phyloP scores from a whole-genome alignment of 2,113 vertebrate species.

The Corydoras maculifer region DNA sequence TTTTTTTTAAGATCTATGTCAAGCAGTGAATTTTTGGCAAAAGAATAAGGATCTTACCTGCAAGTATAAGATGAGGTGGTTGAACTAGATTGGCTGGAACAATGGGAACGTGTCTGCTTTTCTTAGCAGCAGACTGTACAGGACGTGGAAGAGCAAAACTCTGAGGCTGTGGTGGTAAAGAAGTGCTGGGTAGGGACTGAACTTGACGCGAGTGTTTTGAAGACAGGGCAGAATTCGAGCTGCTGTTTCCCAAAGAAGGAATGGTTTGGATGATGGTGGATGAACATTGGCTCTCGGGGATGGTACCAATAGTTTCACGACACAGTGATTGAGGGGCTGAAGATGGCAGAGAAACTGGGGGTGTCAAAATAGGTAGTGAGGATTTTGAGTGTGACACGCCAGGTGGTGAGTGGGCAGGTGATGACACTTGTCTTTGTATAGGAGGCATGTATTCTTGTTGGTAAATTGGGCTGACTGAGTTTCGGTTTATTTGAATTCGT shows the following conservation, averaged over 20 bases:
- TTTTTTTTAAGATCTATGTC: no score
- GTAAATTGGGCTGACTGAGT: slow-evolving; percentile 33
- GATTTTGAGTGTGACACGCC: slow-evolving; percentile 35
- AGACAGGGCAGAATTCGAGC: slow-evolving; percentile 57
- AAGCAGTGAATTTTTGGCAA: no score
- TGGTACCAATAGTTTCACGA: slow-evolving; percentile 40
- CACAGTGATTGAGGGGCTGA: slow-evolving; percentile 44
- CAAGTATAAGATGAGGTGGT: slow-evolving; percentile 58
- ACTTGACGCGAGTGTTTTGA: slow-evolving; percentile 43
- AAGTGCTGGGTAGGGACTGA: slow-evolving; percentile 49
- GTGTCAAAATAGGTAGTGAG: slow-evolving; percentile 16
- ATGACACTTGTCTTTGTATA: slow-evolving; percentile 45
- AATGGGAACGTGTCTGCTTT: slow-evolving; percentile 66
- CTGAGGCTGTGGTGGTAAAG: slow-evolving; percentile 51
- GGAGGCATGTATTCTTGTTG: slow-evolving; percentile 57
- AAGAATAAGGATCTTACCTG: slow-evolving; percentile 52
- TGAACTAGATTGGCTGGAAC: slow-evolving; percentile 72
- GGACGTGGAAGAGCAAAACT: slow-evolving; percentile 75
- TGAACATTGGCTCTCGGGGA: slow-evolving; percentile 28
- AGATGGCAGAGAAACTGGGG: slow-evolving; percentile 35
- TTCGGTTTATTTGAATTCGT: slow-evolving; percentile 40
- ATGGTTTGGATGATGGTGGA: slow-evolving; percentile 78
- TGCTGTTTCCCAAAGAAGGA: slow-evolving; percentile 69
- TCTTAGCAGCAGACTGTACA: slow-evolving; percentile 65
- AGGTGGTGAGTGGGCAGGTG: slow-evolving; percentile 33